phyloP scores from a whole-genome alignment of 2,113 vertebrate species.

The Pao palembangensis region DNA sequence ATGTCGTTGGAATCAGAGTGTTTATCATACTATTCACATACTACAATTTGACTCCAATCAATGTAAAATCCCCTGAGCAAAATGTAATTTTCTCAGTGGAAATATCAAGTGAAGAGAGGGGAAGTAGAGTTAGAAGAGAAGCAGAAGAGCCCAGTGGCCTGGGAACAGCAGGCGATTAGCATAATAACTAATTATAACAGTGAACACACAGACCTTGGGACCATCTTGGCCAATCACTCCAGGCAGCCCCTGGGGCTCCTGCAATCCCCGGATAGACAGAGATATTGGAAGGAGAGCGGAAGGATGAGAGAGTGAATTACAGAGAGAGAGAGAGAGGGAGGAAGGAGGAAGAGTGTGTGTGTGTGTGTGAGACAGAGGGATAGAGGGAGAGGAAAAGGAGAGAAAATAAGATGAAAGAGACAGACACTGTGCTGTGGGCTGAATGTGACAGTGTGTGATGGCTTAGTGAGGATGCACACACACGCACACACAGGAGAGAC shows the following conservation, averaged over 20 bases:
- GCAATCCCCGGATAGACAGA: slow-evolving; percentile 57
- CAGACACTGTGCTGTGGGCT: slow-evolving; percentile 48
- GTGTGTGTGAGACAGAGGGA: slow-evolving; percentile 1
- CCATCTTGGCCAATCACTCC: slow-evolving; percentile 65
- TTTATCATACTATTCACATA: slow-evolving; percentile 16
- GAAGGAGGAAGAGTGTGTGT: slow-evolving; percentile 1
- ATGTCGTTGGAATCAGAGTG: slow-evolving; percentile 5
- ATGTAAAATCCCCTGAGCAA: slow-evolving; percentile 21
- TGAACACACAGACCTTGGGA: slow-evolving; percentile 68
- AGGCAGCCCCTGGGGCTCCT: slow-evolving; percentile 58
- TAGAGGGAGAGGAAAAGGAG: slow-evolving; percentile 23
- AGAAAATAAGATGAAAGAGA: slow-evolving; percentile 59
- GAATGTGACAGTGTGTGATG: slow-evolving; percentile 54
- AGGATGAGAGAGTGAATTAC: too few relatives aligned
- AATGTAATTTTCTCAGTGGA: not conserved
- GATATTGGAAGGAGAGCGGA: slow-evolving; percentile 16
- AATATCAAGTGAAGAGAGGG: not conserved
- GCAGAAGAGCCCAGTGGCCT: not conserved
- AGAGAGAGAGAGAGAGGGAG: not conserved
- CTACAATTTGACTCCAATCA: slow-evolving; percentile 36
- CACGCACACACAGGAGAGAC: not conserved
- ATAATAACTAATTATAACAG: slow-evolving; percentile 62
- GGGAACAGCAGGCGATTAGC: slow-evolving; percentile 49
- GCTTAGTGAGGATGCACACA: slow-evolving; percentile 53
- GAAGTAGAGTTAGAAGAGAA: not conserved